Percentiles rank a stretch among this genome's conserved stretches.
Evolutionary conservation across 2,888 invertebrate genomes (phyloP).

Genomic region (Orthosia gracilis): DNA sequence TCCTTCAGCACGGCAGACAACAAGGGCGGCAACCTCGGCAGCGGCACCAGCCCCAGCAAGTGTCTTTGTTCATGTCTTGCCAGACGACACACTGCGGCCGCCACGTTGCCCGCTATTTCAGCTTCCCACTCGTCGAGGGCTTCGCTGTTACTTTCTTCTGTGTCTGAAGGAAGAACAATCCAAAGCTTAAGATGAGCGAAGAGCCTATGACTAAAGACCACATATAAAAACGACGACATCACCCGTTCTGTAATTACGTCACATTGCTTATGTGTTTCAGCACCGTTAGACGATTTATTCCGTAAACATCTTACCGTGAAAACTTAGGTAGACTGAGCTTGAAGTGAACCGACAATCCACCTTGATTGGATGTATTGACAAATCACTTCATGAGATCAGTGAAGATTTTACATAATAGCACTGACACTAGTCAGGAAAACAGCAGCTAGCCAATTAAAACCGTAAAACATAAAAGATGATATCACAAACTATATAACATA

Average conservation of each 20-base stretch:
- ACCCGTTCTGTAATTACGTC: not conserved
- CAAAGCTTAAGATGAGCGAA: not conserved
- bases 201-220: not conserved
- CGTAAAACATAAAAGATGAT: not conserved
- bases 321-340: too few relatives aligned
- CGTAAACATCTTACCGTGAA: too few relatives aligned
- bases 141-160: slow-evolving; percentile 79
- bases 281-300: too few relatives aligned
- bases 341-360: too few relatives aligned
- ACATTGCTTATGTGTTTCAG: too few relatives aligned
- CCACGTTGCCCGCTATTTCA: slow-evolving; percentile 92
- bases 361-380: too few relatives aligned
- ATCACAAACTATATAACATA: not conserved
- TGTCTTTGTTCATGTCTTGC: slow-evolving; percentile 97
- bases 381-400: too few relatives aligned
- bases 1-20: slow-evolving; percentile 96
- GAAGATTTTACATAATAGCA: too few relatives aligned
- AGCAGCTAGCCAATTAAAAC: not conserved
- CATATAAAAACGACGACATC: not conserved
- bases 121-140: slow-evolving; percentile 84
- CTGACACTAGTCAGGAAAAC: not conserved
- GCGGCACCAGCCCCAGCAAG: slow-evolving; percentile 96
- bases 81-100: slow-evolving; percentile 95
- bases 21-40: slow-evolving; percentile 95
- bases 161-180: slow-evolving; percentile 66